Evolutionary conservation across 1,140 invertebrate genomes (phyloP), one percentile per base, ranked within the genome.

Genomic region (Heterodera carotae): DNA sequence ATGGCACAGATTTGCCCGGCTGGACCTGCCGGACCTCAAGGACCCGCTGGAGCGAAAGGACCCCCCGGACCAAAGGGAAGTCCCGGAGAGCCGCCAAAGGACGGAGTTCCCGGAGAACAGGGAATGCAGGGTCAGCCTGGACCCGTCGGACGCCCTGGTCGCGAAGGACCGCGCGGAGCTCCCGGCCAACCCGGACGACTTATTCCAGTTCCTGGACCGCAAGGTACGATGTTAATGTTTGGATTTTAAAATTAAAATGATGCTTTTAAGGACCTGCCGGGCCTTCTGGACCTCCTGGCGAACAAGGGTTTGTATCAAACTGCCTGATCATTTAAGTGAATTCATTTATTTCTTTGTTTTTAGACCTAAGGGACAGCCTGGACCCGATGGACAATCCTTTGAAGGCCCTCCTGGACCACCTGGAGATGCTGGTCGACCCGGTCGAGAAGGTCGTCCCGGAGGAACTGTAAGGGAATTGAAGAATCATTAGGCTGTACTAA

Each of bases 121-220:
- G 82, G 82, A 67, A 85, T 85, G 82, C 82, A 86, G 64, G 85
- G 85, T 48, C 85, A 86, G 69, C 84, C 86, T 22, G 85, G 85
- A 29, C 86, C 86, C 43, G 79, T 84, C 43, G 85, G 85, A 59
- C 78, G 84, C 56, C 85, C 84, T 29, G 86, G 84, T 56, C 75
- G 86, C 43, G 84, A 86, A 73, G 86, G 86, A 76, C 87, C 84
- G 62, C 84, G 84, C 60, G 85, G 85, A 60, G 86, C 85, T 18
- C 86, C 84, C 53, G 85, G 85, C 34, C 84, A 85, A 27, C 76
- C 81, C 43, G 85, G 85, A 69, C 79, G 85, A 34, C 80, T 85
- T 56, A 86, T 86, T 69, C 84, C 84, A 15, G 84, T 87, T 15
- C 85, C 85, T 43, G 85, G 85, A 75, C 86, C 84, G 43, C 85